Conservation (phyloP, 2,888 invertebrate species). For the Cactoblastis cactorum region DNA sequence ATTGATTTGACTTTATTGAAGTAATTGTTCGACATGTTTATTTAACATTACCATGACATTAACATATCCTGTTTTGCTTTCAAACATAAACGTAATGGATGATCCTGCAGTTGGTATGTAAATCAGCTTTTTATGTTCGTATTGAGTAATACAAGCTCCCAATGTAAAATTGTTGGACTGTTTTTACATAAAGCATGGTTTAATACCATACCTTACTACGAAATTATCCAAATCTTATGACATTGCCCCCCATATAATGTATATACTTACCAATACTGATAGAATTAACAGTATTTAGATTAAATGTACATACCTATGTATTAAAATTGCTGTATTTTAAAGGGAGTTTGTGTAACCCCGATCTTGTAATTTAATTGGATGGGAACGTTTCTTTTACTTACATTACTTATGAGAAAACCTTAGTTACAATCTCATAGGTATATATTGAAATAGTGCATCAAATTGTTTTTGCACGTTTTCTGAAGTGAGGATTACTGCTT, state of each 20-base stretch:
- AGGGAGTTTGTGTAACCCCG: conserved; percentile 50
- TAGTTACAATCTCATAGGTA: background rate
- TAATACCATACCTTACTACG: conserved; percentile 16
- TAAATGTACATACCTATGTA: background rate
- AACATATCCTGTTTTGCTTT: conserved; percentile 63
- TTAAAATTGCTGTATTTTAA: conserved; percentile 6
- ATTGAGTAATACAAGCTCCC: conserved; percentile 49
- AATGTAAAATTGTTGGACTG: conserved; percentile 16
- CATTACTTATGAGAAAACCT: background rate
- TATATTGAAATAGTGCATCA: background rate
- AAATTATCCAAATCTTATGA: background rate
- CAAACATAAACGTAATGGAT: conserved; percentile 66
- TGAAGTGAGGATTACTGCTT: too few species aligned
- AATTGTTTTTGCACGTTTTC: too few species aligned
- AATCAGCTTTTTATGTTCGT: conserved; percentile 39
- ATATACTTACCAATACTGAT: conserved; percentile 5
- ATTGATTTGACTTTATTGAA: conserved; percentile 1
- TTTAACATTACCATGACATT: conserved; percentile 39
- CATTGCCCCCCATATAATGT: background rate
- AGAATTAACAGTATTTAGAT: conserved; percentile 17
- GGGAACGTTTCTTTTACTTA: conserved; percentile 39
- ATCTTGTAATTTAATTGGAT: conserved; percentile 23
- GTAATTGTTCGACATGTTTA: background rate
- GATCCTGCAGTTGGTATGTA: conserved; percentile 73
- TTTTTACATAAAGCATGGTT: conserved; percentile 20